These are phyloP conservation scores for Numida meleagris DNA, from an alignment of 2,113 vertebrate genomes.

Conservation along the genomic window DNA sequence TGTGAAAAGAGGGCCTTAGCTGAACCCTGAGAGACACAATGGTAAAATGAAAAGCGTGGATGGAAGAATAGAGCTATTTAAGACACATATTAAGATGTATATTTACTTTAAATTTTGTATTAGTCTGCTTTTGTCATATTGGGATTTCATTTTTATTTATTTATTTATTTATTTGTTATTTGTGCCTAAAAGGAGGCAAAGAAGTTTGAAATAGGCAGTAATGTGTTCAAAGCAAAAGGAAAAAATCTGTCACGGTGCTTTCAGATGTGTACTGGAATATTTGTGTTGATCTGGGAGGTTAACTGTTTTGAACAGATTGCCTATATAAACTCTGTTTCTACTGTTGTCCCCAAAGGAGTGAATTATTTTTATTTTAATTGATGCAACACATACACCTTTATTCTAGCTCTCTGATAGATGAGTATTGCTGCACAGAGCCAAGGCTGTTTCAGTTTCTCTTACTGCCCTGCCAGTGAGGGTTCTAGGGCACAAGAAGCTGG, in stretches of 20 bases:
- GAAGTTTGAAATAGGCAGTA: background rate
- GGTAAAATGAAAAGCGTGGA: background rate
- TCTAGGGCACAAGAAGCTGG: no score
- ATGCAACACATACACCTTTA: background rate
- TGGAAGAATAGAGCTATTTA: background rate
- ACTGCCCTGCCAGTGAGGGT: no score
- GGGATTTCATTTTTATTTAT: background rate
- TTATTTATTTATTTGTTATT: background rate
- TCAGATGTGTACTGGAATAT: background rate
- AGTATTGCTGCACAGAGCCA: no score
- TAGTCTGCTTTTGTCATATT: background rate
- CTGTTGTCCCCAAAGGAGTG: background rate
- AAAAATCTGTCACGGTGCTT: rapidly evolving
- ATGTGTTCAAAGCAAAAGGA: background rate
- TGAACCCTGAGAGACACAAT: background rate
- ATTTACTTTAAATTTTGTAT: background rate
- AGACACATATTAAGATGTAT: background rate
- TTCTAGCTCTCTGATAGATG: background rate
- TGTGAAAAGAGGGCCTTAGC: background rate
- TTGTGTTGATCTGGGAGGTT: background rate
- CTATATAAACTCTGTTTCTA: background rate
- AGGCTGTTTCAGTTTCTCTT: no score
- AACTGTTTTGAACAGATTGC: background rate
- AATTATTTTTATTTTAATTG: background rate
- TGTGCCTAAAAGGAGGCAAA: background rate